phyloP scores from a whole-genome alignment of 2,888 invertebrate species.

The Cantharis nigra region DNA sequence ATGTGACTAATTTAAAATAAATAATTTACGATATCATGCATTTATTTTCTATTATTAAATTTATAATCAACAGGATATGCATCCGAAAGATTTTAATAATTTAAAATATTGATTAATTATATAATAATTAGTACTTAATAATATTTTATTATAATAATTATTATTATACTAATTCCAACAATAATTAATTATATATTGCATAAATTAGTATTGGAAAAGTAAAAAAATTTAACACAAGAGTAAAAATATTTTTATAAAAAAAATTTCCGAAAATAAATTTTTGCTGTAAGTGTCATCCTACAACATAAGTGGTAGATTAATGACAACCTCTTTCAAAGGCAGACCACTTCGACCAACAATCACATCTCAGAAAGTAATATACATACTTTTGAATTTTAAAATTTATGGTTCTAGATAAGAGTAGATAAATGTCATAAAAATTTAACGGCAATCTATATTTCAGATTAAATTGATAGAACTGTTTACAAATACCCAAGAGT shows the following conservation, averaged over 20 bases:
- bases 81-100: not conserved
- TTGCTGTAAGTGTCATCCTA: not conserved
- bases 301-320: not conserved
- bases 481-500: not conserved
- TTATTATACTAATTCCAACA: too few species aligned
- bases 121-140: too few species aligned
- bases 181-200: not conserved
- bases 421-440: not conserved
- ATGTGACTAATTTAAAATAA: too few species aligned
- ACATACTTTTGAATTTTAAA: constrained; percentile 7
- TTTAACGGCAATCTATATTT: not conserved
- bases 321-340: not conserved
- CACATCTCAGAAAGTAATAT: not conserved
- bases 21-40: not conserved
- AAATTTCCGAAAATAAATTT: constrained; percentile 1
- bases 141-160: too few species aligned
- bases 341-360: not conserved
- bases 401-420: constrained; percentile 19
- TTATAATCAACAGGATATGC: not conserved
- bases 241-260: not conserved
- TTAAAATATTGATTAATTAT: not conserved
- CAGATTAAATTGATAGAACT: not conserved
- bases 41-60: not conserved
- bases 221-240: not conserved
- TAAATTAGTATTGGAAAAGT: not conserved